Evolutionary conservation across 1,140 invertebrate genomes (phyloP), one percentile per base, ranked within the genome.

Genomic region (Drosophila orena): DNA sequence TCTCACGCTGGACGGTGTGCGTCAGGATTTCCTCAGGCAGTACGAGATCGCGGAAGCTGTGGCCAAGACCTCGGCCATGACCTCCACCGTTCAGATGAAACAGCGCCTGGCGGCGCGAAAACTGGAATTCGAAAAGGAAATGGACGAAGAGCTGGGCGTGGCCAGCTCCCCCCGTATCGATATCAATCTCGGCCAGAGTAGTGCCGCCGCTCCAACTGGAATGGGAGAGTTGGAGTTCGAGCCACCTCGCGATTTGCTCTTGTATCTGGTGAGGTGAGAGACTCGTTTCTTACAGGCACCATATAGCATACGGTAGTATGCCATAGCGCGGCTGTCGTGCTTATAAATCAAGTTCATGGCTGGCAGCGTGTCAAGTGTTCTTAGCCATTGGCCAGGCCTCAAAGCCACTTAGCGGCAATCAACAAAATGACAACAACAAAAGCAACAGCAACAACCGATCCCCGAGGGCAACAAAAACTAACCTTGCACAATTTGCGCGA

Each of bases 261-360:
- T 95, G 42, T 95, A 95, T 91, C 92, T 95, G 61, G 94, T 95
- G 84, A 94, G 94, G 94, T 95, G 93, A 94, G 83, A 81, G 7
- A 50, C 47, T 50, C n/a, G 47, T 50, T 50, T 66, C 68, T 38
- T 44, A 46, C 55, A 40, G 20, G 62, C 17, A 22, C 44, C 34
- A 20, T 43, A 15, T 43, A n/a, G n/a, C 40, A 20, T 17, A 12
- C 30, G 8, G n/a, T n/a, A n/a, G n/a, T 30, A 30, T 8, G 30
- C 30, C 10, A 7, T 30, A 30, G 27, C 27, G 27, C 57, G 68
- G 38, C 58, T 60, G 81, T 37, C 80, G 68, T 62, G 83, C 43
- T 83, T 88, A 79, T 86, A 86, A 83, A 88, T 86, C 83, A 86
- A 88, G 83, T 86, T 86, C 83, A 86, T 86, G 83, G 83, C 64